Evolutionary conservation across 2,113 vertebrate species (phyloP), one percentile per base, ranked within the genome.

Genomic region (Urocitellus parryii): DNA sequence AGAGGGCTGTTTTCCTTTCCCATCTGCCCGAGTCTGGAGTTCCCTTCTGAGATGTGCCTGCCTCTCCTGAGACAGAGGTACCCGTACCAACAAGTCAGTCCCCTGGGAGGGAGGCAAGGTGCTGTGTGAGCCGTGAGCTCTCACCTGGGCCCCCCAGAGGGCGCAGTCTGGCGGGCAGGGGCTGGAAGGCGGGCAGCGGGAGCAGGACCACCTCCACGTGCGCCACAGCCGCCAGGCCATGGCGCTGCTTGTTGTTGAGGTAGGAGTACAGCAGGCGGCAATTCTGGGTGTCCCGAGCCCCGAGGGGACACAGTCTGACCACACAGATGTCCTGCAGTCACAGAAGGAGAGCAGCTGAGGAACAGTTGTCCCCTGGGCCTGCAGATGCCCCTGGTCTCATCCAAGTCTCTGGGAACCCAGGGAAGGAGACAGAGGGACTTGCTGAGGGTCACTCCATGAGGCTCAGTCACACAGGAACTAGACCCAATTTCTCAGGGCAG

Each of bases 81-180:
- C 58, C 88, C 45, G 34, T 48, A 37, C 72, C 73, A n/a, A 56
- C 29, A 53, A 18, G 17, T 45, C 63, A 74, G 68, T 42, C 61
- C 83, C 42, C 16, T 37, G 56, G 22, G 22, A 87, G 42, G 29
- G 48, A 78, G 14, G 48, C 76, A 48, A 67, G 39, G 93, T 68
- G 13, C 37, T 5, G 29, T 12, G 3, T 1, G 18, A 73, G 32
- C 45, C 16, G 16, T 0, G 2, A 67, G 24, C 20, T 32, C 98
- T 94, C 95, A 98, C 98, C 98, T 97, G 98, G 98, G n/a, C 98
- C 98, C 22, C 98, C 98, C 24, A 98, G 94, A 67, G 95, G 51
- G 27, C 92, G 98, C 37, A 98, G 90, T 29, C 97, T 96, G 87
- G 95, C 5, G 27, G 98, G 98, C 90, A 98, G 78, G 9, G 98